phyloP scores from a whole-genome alignment of 1,140 invertebrate genomes.

The Chrysopa pallens region DNA sequence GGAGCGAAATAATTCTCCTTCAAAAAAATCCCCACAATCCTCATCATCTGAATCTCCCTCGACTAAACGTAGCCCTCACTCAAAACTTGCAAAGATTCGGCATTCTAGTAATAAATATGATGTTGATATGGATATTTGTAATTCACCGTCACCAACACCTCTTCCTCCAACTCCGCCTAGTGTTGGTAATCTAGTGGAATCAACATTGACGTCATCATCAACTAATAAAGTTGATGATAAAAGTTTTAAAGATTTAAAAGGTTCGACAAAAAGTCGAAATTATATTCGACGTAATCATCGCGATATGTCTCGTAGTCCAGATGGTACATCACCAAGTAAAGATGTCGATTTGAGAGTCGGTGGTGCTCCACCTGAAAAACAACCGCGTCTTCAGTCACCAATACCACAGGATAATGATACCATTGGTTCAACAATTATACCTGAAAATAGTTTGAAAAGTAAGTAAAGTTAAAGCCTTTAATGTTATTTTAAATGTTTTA shows the following conservation, averaged over 20 bases:
- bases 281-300: conserved; percentile 43
- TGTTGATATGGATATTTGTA: conserved; percentile 14
- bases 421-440: neutral
- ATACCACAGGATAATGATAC: conserved; percentile 5
- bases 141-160: conserved; percentile 22
- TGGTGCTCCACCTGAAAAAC: conserved; percentile 13
- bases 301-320: conserved; percentile 28
- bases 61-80: conserved; percentile 4
- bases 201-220: conserved; percentile 7
- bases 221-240: conserved; percentile 12
- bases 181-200: too few relatives aligned
- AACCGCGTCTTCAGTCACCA: conserved; percentile 14
- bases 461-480: too few relatives aligned
- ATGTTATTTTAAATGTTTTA: too few relatives aligned
- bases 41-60: conserved; percentile 1
- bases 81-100: neutral
- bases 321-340: conserved; percentile 11
- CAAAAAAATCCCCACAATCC: conserved; percentile 5
- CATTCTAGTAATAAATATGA: neutral
- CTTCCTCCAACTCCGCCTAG: conserved; percentile 1
- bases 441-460: conserved; percentile 11
- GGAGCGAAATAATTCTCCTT: neutral
- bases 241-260: conserved; percentile 39
- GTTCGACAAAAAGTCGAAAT: conserved; percentile 36
- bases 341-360: conserved; percentile 41